phyloP scores from a whole-genome alignment of 1,140 invertebrate genomes.

The Lethocerus indicus region DNA sequence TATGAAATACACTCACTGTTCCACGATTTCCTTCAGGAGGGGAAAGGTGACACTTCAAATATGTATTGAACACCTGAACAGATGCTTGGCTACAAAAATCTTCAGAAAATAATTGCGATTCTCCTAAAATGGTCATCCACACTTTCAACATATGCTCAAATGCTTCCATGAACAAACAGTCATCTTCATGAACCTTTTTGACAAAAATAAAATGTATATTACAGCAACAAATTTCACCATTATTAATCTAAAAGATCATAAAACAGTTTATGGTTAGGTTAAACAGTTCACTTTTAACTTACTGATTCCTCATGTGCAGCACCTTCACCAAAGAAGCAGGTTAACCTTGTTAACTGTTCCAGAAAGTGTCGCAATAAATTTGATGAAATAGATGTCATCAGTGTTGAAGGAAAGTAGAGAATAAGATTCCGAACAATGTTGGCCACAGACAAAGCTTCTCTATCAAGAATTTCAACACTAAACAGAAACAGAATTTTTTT shows the following conservation, averaged over 20 bases:
- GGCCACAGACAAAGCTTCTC: constrained; percentile 45
- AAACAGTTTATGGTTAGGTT: too few species aligned
- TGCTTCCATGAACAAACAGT: constrained; percentile 55
- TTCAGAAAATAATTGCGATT: constrained; percentile 32
- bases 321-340: constrained; percentile 53
- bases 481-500: constrained; percentile 6
- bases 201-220: too few species aligned
- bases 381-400: constrained; percentile 28
- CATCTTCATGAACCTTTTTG: constrained; percentile 33
- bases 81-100: constrained; percentile 33
- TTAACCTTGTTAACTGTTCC: constrained; percentile 48
- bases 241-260: too few species aligned
- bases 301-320: constrained; percentile 59
- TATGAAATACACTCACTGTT: constrained; percentile 21
- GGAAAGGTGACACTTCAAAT: constrained; percentile 63
- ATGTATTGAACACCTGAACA: constrained; percentile 55
- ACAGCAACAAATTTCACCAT: too few species aligned
- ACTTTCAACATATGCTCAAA: constrained; percentile 65
- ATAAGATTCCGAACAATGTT: constrained; percentile 43
- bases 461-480: constrained; percentile 39
- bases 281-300: constrained; percentile 18
- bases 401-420: constrained; percentile 36
- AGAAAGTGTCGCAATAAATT: constrained; percentile 33
- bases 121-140: constrained; percentile 50
- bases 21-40: constrained; percentile 58